Base-by-base conservation (phyloP, 2,113 vertebrate species). In the Galeopterus variegatus region DNA sequence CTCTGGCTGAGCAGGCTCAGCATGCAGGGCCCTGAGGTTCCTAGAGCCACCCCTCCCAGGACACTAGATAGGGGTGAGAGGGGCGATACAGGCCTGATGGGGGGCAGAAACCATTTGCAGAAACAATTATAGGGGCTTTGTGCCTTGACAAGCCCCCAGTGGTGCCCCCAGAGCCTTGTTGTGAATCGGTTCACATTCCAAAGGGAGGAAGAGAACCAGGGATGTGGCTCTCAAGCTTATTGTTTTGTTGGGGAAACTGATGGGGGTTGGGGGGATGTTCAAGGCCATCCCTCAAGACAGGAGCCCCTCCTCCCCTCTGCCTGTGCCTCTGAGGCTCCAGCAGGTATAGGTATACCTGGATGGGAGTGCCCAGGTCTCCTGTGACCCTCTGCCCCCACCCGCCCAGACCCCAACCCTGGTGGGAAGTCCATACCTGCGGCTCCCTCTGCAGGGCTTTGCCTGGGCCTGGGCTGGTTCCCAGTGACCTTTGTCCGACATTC, bases 401-500 rank as follows among this genome's bases (percentile, higher is more conserved):
- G 13, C 41, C 54, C 0, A 3, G 36, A 64, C 33, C 14, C 64
- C 56, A 31, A 2, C n/a, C 18, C 62, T 41, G 21, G 36, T 60
- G 33, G 52, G 3, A 81, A 69, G 31, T 67, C 70, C 84, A 18
- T 88, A 88, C 88, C 92, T 95, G 81, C 1, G 24, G 73, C 48
- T 90, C 45, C 92, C 72, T 75, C 56, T 21, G 56, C 88, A 13
- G 60, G 23, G 48, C 64, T 90, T 3, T 64, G 36, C 50, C 82
- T 13, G 90, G 65, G 77, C 36, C 72, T 4, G 85, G 75, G 56
- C 90, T 93, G 77, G 50, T 56, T 94, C 91, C 82, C 4, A 4
- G 3, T 95, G 95, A 89, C 96, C 93, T 97, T 93, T 95, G 95
- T 94, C 73, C 58, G 2, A 82, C 85, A 84, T 95, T 97, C 95